Percentiles rank a stretch among this genome's conserved stretches.
Evolutionary conservation across 2,797 vertebrate species (phyloP).

Genomic region (Hephaestus fuliginosus): DNA sequence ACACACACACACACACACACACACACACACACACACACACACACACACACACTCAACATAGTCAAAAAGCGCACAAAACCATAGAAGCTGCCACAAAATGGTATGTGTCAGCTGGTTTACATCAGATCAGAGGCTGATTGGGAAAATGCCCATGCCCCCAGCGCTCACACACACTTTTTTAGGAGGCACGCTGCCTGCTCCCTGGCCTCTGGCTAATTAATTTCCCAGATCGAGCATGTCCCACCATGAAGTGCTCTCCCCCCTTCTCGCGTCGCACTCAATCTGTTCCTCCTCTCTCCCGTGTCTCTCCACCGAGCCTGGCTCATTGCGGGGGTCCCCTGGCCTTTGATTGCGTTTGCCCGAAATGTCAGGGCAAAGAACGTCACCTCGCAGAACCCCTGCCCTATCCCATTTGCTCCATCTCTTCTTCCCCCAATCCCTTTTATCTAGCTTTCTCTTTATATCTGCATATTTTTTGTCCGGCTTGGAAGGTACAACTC

Average conservation of each 20-base stretch:
- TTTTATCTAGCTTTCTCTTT: background rate
- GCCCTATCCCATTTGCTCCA: conserved; percentile 26
- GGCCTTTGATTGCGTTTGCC: conserved; percentile 71
- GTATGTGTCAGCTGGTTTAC: conserved; percentile 71
- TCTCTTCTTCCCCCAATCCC: background rate
- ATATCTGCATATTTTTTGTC: conserved; percentile 25
- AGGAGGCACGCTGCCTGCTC: conserved; percentile 57
- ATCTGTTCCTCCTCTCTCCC: conserved; percentile 70
- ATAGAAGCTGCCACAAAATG: conserved; percentile 43
- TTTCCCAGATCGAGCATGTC: conserved; percentile 83
- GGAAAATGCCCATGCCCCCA: conserved; percentile 63
- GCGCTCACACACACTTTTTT: conserved; percentile 35
- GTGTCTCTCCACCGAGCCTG: conserved; percentile 57
- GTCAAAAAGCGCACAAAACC: conserved; percentile 30
- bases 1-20: conserved; percentile 18
- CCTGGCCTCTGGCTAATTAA: conserved; percentile 78
- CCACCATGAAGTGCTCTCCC: conserved; percentile 75
- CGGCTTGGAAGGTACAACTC: conserved; percentile 4
- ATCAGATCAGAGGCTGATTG: conserved; percentile 71
- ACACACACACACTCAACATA: conserved; percentile 1
- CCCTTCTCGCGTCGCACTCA: conserved; percentile 70
- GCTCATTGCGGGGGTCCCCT: conserved; percentile 67
- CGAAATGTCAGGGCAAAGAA: conserved; percentile 68
- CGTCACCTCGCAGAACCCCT: conserved; percentile 47
- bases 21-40: conserved; percentile 31